These are phyloP conservation scores for Pseudonaja textilis DNA, from an alignment of 2,113 vertebrate species.

Conservation along the genomic window DNA sequence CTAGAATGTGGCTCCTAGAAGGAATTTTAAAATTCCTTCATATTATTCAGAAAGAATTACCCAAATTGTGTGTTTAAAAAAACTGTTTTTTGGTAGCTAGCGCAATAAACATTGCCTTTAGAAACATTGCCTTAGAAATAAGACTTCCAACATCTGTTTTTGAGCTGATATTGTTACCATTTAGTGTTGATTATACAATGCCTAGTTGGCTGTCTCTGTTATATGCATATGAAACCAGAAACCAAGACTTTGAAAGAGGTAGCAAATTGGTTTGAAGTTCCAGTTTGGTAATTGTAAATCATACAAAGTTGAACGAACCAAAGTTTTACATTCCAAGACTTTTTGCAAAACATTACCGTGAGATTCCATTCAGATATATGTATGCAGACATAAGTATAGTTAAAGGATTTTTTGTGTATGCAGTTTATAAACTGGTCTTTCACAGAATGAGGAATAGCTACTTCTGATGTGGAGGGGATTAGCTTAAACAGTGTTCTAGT, in stretches of 20 bases:
- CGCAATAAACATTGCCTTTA: constrained; percentile 63
- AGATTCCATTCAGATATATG: not conserved
- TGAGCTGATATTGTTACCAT: constrained; percentile 54
- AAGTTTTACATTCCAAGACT: not conserved
- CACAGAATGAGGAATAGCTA: not conserved
- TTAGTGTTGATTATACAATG: constrained; percentile 51
- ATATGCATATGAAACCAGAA: constrained; percentile 33
- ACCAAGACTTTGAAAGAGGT: constrained; percentile 32
- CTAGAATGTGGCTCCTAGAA: constrained; percentile 52
- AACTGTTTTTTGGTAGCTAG: constrained; percentile 63
- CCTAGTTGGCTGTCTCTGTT: constrained; percentile 41
- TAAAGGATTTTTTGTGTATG: not conserved
- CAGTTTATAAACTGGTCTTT: not conserved
- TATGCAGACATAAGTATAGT: not conserved
- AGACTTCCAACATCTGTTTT: constrained; percentile 63
- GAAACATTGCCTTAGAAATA: constrained; percentile 46
- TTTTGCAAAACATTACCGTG: not conserved
- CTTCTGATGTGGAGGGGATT: not conserved
- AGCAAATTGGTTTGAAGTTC: not conserved
- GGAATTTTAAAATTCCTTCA: constrained; percentile 63
- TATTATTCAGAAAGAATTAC: constrained; percentile 68
- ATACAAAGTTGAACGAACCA: not conserved
- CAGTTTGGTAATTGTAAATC: constrained; percentile 26
- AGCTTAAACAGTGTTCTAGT: not conserved
- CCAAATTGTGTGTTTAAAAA: constrained; percentile 63